Base-by-base conservation (phyloP, 2,888 invertebrate genomes). In the Andrena camellia region DNA sequence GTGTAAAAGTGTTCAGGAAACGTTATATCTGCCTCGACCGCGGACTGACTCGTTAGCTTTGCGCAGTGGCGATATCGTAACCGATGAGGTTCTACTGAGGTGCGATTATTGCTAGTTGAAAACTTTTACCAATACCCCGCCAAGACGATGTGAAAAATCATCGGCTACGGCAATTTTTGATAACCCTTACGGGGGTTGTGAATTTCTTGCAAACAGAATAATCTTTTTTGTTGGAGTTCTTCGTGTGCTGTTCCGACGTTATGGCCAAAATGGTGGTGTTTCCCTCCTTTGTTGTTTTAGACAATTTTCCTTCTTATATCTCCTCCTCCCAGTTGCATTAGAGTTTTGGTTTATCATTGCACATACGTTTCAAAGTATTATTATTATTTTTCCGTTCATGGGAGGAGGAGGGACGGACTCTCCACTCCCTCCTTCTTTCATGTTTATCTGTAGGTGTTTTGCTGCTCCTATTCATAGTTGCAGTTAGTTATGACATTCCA, bases 121-220 rank as follows among this genome's bases (percentile, higher is more conserved):
- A 97, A 97, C 97, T 97, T 97, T 97, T 96, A 97, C 97, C 97
- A 97, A 97, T 97, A 97, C 97, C 97, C 97, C 97, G 97, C 97
- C 97, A 95, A 95, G 97, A 95, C 96, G 96, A 96, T 96, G 96
- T 97, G 97, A 96, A 97, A 97, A 96, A 97, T 95, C 96, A 96
- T 96, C 96, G 96, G 95, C 96, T 95, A 96, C 95, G 97, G 97
- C 97, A 97, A 97, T 97, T 97, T 97, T 97, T 97, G 96, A 94
- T 96, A 95, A 96, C 92, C 92, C 92, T 91, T 93, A 89, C 92
- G 92, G 93, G 93, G 93, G 92, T 92, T 93, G 87, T 23, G 73
- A 17, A 70, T n/a, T 2, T 0, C 71, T 83, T 48, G 10, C 3
- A 85, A 90, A 83, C 63, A 82, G 23, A 87, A 83, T n/a, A 69